These are phyloP conservation scores for Drosophila kurseongensis DNA, from an alignment of 1,140 invertebrate species.

Conservation along the genomic window DNA sequence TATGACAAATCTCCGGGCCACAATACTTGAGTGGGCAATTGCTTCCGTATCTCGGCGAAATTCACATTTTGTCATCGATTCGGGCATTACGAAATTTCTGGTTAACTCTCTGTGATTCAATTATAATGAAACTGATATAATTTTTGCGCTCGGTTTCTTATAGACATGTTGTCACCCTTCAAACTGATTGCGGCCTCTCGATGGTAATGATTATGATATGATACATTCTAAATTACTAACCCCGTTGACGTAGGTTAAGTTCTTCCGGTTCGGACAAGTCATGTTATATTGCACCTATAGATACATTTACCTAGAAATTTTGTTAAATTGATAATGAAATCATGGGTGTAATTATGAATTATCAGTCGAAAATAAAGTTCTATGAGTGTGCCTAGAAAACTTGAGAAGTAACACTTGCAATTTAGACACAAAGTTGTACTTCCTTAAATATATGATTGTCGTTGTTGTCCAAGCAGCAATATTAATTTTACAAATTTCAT, in stretches of 20 bases:
- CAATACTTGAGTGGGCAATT: constrained; percentile 33
- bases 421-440: background rate
- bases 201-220: constrained; percentile 47
- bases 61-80: constrained; percentile 38
- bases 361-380: background rate
- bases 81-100: constrained; percentile 48
- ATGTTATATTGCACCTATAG: constrained; percentile 14
- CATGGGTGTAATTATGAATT: constrained; percentile 14
- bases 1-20: constrained; percentile 38
- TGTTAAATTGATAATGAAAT: constrained; percentile 24
- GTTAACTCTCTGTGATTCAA: constrained; percentile 59
- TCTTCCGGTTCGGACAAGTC: constrained; percentile 30
- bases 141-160: constrained; percentile 50
- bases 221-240: constrained; percentile 45
- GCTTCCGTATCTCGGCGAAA: constrained; percentile 40
- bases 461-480: too few relatives aligned
- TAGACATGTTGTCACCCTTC: constrained; percentile 74
- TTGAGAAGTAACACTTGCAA: background rate
- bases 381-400: background rate
- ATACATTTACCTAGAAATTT: constrained; percentile 3
- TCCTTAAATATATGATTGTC: background rate
- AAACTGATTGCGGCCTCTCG: constrained; percentile 12
- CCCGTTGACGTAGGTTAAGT: constrained; percentile 29
- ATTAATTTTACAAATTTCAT: too few relatives aligned
- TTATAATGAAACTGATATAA: constrained; percentile 64